phyloP scores from a whole-genome alignment of 1,140 invertebrate species.

The Anoplolepis gracilipes region DNA sequence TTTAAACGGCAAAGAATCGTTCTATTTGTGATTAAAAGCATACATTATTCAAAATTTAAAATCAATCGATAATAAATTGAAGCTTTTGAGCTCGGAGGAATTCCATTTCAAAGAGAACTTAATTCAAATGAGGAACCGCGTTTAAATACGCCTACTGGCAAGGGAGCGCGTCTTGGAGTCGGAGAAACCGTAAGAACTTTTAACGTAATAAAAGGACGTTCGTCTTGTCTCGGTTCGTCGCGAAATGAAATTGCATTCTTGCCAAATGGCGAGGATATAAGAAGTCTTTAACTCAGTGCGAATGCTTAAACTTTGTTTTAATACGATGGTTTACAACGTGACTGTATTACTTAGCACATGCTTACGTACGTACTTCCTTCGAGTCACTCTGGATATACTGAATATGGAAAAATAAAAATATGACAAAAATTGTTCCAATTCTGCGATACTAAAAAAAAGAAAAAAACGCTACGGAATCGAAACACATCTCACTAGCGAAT shows the following conservation, averaged over 20 bases:
- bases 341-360: not conserved
- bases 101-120: slow-evolving; percentile 24
- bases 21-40: not conserved
- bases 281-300: not conserved
- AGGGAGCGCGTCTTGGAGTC: not conserved
- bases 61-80: slow-evolving; percentile 44
- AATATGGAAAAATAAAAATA: not conserved
- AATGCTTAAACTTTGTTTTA: slow-evolving; percentile 43
- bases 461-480: not conserved
- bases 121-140: slow-evolving; percentile 26
- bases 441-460: too few species aligned
- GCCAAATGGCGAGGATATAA: slow-evolving; percentile 11
- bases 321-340: slow-evolving; percentile 17
- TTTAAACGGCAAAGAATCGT: not conserved
- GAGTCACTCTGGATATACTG: not conserved
- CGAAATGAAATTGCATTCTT: slow-evolving; percentile 58
- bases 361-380: not conserved
- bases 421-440: not conserved
- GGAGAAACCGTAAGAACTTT: slow-evolving; percentile 60
- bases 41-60: not conserved
- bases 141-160: slow-evolving; percentile 4
- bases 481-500: not conserved
- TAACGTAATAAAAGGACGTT: slow-evolving; percentile 60
- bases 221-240: slow-evolving; percentile 27
- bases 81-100: slow-evolving; percentile 20